Percentiles rank a stretch among this genome's conserved stretches.
Conservation (phyloP, 2,797 vertebrate species). For the Anguilla pacifica region DNA sequence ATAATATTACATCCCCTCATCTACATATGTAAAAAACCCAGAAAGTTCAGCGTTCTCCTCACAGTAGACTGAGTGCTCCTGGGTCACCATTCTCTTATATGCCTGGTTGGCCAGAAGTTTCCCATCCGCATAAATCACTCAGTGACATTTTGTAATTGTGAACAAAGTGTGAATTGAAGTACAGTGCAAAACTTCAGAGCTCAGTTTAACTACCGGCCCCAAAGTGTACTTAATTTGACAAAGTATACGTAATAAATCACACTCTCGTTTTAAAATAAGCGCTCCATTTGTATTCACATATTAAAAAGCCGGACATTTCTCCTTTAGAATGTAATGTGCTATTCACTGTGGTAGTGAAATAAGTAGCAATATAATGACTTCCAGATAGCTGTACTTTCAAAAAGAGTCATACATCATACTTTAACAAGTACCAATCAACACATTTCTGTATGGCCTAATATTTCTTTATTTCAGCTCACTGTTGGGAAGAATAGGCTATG, state of each 20-base stretch:
- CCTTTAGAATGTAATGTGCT: conserved; percentile 52
- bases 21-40: neutral
- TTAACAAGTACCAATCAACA: conserved; percentile 58
- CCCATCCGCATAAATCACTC: conserved; percentile 48
- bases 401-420: conserved; percentile 55
- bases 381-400: conserved; percentile 51
- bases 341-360: conserved; percentile 48
- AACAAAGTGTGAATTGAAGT: conserved; percentile 53
- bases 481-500: conserved; percentile 26
- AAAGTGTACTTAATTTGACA: conserved; percentile 60
- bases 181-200: conserved; percentile 49
- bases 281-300: conserved; percentile 58
- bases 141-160: conserved; percentile 45
- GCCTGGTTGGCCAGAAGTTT: conserved; percentile 20
- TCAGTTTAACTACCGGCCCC: conserved; percentile 45
- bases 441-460: conserved; percentile 40
- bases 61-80: neutral
- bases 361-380: conserved; percentile 53
- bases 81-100: conserved; percentile 9
- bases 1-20: neutral
- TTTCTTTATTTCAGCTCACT: conserved; percentile 41
- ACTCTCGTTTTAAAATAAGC: conserved; percentile 56
- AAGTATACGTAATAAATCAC: conserved; percentile 59
- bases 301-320: conserved; percentile 53
- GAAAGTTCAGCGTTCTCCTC: conserved; percentile 3